These are phyloP conservation scores for Asarcornis scutulata DNA, from an alignment of 2,113 vertebrate genomes.

Conservation along the genomic window DNA sequence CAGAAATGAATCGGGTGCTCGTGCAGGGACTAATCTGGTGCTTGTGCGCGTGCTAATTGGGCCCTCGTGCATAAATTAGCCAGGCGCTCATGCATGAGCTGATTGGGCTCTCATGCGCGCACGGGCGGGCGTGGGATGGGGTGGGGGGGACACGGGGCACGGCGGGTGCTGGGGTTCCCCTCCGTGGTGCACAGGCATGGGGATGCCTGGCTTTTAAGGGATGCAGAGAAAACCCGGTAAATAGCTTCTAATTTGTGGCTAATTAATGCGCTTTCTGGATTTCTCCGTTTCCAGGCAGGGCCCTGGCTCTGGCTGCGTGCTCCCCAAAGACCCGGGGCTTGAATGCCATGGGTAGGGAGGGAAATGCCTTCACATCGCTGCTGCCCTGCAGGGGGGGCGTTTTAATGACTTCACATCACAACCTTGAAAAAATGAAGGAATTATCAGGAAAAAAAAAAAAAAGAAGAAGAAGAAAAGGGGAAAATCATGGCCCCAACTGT, in stretches of 20 bases:
- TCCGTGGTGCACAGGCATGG: neutral
- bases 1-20: neutral
- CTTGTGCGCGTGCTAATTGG: neutral
- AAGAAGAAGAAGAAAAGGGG: neutral
- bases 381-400: fast-evolving
- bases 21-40: neutral
- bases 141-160: neutral
- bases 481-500: neutral
- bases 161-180: neutral
- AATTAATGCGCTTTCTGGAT: neutral
- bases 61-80: neutral
- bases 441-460: no score
- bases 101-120: neutral
- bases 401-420: neutral
- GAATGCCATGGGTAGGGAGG: no score
- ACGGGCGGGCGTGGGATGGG: fast-evolving
- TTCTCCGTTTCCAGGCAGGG: neutral
- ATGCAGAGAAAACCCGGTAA: neutral
- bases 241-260: neutral
- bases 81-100: neutral
- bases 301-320: neutral
- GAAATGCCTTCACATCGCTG: neutral
- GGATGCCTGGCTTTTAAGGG: no score
- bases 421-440: neutral
- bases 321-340: no score